Base-by-base conservation (phyloP, 1,140 invertebrate species). In the Bactericera cockerelli region DNA sequence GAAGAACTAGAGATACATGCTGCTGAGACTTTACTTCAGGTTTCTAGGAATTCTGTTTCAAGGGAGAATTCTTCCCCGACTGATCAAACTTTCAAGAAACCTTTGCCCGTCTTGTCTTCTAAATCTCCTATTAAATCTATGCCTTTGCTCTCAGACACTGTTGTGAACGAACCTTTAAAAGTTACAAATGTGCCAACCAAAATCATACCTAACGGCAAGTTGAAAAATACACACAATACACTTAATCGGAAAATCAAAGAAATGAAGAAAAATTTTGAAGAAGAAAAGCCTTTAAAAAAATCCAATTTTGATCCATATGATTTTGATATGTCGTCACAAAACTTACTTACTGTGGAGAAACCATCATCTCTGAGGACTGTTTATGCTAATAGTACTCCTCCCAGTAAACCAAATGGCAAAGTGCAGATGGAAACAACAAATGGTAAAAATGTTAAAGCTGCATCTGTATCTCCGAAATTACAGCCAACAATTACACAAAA, bases 1-100 rank as follows among this genome's bases (percentile, higher is more conserved):
- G 42, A 49, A 49, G 42, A 49, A 16, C 22, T 49, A 16, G 42
- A 49, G 19, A 49, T 49, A 8, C 42, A 49, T 49, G 42, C 42
- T 19, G 22, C 42, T 49, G 42, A 49, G 19, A 49, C 42, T 6
- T 49, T 49, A n/a, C n/a, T 19, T 6, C 22, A 19, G 19, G 42
- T 22, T 49, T 49, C 42, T 16, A 49, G 22, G 22, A 49, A 49
- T 13, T 31, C 4, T 49, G 42, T 16, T n/a, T n/a, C 22, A 6
- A 49, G 22, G n/a, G 22, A 49, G 19, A 22, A 49, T 16, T n/a
- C 4, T 10, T 10, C 8, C 19, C 6, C 4, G 3, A 49, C 42
- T 6, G 42, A 49, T 19, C 42, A 4, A 4, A 49, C 42, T 19
- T 49, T 49, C 22, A 49, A 49, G 19, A 49, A 49, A 49, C 42